Evolutionary conservation across 2,888 invertebrate genomes (phyloP), one percentile per base, ranked within the genome.

Genomic region (Caenorhabditis afra): DNA sequence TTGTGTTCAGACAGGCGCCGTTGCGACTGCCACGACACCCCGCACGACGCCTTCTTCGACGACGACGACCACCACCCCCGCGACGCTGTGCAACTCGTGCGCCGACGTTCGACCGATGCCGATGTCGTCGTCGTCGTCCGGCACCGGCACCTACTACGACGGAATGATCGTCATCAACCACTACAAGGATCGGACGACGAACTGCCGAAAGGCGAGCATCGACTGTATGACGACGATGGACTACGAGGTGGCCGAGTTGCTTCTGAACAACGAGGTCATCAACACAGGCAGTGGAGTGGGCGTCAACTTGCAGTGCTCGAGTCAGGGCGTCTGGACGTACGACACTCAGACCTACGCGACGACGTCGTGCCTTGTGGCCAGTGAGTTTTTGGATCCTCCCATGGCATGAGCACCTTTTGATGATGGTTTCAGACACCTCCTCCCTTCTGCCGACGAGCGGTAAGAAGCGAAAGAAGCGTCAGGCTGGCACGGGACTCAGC

Each of bases 81-180:
- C 50, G 0, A 39, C 66, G 0, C 44, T 61, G 12, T 79, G 79
- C 45, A 50, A 50, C 12, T 47, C 55, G 14, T 79, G 79, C 45
- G 29, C 73, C 16, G 47, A 79, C 22, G 37, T 79, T n/a, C 62
- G 59, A 16, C 79, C 79, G 3, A 16, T 8, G 11, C 7, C 53
- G n/a, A 50, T 55, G 57, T 5, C 37, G 37, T 37, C 37, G 11
- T 41, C 11, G 11, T 41, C 41, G 41, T 3, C 29, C 29, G 64
- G 45, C 16, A 16, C 70, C 5, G 52, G 61, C n/a, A 22, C 37
- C 4, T 22, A 11, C 12, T 82, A 83, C 62, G 73, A 83, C 49
- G 83, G 83, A 79, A 78, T 83, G 81, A 18, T 83, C 10, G 78
- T 81, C 1, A 73, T 83, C 10, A 76, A 68, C 37, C 81, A 80